Percentiles rank a stretch among this genome's conserved stretches.
Evolutionary conservation across 2,113 vertebrate species (phyloP).

Genomic region (Mobula birostris): DNA sequence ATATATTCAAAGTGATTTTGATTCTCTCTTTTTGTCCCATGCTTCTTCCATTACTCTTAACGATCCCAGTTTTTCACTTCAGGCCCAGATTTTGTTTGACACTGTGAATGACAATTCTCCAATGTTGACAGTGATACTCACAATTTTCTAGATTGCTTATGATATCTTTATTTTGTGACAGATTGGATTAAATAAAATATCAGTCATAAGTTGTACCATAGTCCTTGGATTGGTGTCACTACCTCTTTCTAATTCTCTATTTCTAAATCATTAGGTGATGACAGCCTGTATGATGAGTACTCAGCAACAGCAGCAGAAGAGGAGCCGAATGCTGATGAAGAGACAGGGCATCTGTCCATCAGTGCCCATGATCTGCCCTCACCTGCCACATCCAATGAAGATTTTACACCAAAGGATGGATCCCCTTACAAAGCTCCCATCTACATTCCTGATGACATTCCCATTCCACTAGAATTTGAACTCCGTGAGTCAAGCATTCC

Average conservation of each 20-base stretch:
- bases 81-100: not conserved
- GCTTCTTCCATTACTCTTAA: not conserved
- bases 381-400: constrained; percentile 69
- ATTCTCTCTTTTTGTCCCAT: not conserved
- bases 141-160: not conserved
- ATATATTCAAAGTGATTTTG: not conserved
- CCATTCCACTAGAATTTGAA: constrained; percentile 81
- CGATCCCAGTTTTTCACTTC: constrained; percentile 24
- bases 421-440: constrained; percentile 69
- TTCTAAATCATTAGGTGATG: constrained; percentile 61
- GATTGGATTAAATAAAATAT: not conserved
- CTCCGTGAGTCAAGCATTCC: constrained; percentile 74
- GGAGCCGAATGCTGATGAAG: constrained; percentile 61
- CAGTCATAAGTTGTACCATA: not conserved
- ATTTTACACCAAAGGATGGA: constrained; percentile 65
- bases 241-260: not conserved
- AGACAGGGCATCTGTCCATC: constrained; percentile 51
- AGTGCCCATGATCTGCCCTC: constrained; percentile 66
- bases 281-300: constrained; percentile 68
- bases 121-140: not conserved
- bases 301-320: constrained; percentile 69
- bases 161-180: not conserved
- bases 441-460: constrained; percentile 71
- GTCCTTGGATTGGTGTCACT: not conserved
- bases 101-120: not conserved